These are phyloP conservation scores for Cephus cinctus DNA, from an alignment of 1,140 invertebrate genomes.

Conservation along the genomic window DNA sequence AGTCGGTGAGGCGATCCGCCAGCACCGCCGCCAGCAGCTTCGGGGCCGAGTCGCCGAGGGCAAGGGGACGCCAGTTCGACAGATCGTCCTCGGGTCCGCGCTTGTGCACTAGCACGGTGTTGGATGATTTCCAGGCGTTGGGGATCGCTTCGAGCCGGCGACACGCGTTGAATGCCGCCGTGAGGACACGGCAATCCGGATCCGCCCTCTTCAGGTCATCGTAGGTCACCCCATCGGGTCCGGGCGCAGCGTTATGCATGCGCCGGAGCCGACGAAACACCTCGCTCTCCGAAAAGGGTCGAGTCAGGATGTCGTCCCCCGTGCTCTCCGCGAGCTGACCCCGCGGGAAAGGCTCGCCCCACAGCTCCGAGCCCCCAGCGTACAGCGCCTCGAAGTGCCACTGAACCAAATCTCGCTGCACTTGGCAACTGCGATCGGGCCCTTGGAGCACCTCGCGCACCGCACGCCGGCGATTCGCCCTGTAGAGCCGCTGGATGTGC, in stretches of 20 bases:
- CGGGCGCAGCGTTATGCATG: background rate
- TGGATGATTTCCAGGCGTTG: constrained; percentile 13
- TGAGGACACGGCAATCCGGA: background rate
- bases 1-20: constrained; percentile 21
- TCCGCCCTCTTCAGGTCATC: background rate
- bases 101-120: constrained; percentile 39
- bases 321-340: constrained; percentile 4
- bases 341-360: background rate
- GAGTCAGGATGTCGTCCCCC: background rate
- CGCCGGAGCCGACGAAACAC: background rate
- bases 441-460: background rate
- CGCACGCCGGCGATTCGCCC: background rate
- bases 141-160: constrained; percentile 5
- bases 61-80: constrained; percentile 40
- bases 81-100: constrained; percentile 27
- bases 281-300: background rate
- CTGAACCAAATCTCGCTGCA: background rate
- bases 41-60: constrained; percentile 29
- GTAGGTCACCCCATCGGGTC: constrained; percentile 1
- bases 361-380: background rate
- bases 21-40: constrained; percentile 7
- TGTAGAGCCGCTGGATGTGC: background rate
- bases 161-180: background rate
- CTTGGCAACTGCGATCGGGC: background rate
- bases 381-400: background rate